A percentile compares a stretch with the other conserved stretches of the same genome.
Conservation (phyloP, 2,797 vertebrate genomes). For the Echiichthys vipera region DNA sequence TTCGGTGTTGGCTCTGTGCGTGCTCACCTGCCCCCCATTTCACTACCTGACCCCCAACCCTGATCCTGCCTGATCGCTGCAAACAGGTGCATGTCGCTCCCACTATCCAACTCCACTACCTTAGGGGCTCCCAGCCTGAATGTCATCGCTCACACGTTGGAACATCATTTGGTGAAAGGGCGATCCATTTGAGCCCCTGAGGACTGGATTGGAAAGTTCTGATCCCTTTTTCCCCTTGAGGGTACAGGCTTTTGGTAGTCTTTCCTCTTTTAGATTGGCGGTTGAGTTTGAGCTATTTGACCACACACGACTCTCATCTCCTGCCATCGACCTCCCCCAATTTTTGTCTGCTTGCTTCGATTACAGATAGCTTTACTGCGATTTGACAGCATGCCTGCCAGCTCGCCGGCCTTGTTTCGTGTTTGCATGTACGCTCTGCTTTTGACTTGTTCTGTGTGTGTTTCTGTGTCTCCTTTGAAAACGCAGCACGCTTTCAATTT, state of each 20-base stretch:
- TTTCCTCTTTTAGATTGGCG: conserved; percentile 22
- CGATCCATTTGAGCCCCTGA: conserved; percentile 58
- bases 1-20: conserved; percentile 54
- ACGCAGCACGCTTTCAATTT: not conserved
- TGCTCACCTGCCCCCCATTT: conserved; percentile 9
- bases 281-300: conserved; percentile 6
- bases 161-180: conserved; percentile 13
- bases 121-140: conserved; percentile 54
- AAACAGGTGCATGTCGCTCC: conserved; percentile 47
- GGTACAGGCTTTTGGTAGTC: not conserved
- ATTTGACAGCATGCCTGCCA: not conserved
- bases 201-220: conserved; percentile 68
- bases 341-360: conserved; percentile 11
- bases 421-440: conserved; percentile 35
- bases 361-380: not conserved
- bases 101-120: conserved; percentile 62
- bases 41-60: not conserved
- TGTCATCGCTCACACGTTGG: not conserved
- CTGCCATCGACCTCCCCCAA: not conserved
- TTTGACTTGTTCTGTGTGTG: conserved; percentile 14
- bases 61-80: conserved; percentile 29
- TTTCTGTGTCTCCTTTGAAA: conserved; percentile 16
- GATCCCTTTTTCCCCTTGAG: not conserved
- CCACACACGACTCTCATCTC: not conserved
- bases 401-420: conserved; percentile 11